Evolutionary conservation across 2,113 vertebrate species (phyloP).

Genomic region (Alethe castanea): DNA sequence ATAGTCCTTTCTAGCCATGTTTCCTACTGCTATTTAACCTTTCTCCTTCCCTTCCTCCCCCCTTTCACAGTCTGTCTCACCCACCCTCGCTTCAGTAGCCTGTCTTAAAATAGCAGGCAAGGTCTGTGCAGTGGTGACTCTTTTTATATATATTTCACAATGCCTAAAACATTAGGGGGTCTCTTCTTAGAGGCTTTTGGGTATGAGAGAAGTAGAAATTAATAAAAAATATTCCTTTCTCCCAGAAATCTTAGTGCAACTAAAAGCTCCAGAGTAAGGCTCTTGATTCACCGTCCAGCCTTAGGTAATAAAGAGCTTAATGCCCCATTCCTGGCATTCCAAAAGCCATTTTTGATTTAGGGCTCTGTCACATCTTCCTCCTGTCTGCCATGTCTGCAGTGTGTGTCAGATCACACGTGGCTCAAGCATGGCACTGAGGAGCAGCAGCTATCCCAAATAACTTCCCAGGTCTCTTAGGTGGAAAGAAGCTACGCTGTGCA

Average conservation of each 20-base stretch:
- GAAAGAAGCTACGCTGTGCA: background rate
- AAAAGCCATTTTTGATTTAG: background rate
- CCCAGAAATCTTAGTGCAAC: background rate
- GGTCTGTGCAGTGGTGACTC: background rate
- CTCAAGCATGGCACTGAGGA: background rate
- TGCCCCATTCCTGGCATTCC: background rate
- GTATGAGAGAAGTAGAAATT: background rate
- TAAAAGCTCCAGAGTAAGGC: background rate
- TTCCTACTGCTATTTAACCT: constrained; percentile 52
- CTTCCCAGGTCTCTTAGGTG: background rate
- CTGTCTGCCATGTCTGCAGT: background rate
- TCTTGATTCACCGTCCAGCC: background rate
- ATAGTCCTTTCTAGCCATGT: constrained; percentile 44
- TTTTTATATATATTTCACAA: background rate
- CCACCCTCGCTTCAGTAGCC: constrained; percentile 12
- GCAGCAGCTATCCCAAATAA: background rate
- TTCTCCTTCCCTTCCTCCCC: constrained; percentile 36
- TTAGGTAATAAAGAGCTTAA: background rate
- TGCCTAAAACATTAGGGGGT: background rate
- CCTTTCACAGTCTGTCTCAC: constrained; percentile 44
- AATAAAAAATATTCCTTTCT: background rate
- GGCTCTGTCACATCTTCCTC: background rate
- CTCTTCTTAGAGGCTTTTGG: background rate
- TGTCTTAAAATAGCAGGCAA: constrained; percentile 46
- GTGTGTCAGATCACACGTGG: accelerated